Evolutionary conservation across 2,113 vertebrate species (phyloP), one percentile per base, ranked within the genome.

Genomic region (Trichechus manatus): DNA sequence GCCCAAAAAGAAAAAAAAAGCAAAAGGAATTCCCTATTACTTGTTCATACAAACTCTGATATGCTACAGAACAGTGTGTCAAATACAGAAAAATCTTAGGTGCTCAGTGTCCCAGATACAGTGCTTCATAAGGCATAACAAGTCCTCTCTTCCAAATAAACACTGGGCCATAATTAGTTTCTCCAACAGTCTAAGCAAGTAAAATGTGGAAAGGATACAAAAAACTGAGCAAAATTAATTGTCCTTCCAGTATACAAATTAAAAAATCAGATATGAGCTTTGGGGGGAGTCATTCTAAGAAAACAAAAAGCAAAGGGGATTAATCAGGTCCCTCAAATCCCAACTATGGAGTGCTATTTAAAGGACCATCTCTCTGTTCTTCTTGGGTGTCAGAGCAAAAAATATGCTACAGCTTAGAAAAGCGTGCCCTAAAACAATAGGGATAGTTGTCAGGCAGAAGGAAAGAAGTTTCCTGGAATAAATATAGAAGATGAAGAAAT

Each of bases 191-290:
- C 13, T 39, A 96, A 81, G n/a, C 27, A 79, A 20, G 27, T 36
- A 23, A 88, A 82, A 82, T 33, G 25, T 39, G 29, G 17, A 83
- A 87, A 96, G 7, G 13, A 97, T 95, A 88, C 19, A 44, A 93
- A 93, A 89, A 93, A 61, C 15, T 3, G 8, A 36, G 39, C 61
- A 53, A 89, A 92, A 89, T 70, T 79, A 80, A 78, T 27, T 87
- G 17, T 72, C 92, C 17, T 72, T 79, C 42, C 42, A 78, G 53
- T 39, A 68, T 22, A 78, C 29, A 88, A 94, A 89, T 66, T 70
- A n/a, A 63, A 44, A 89, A 56, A 3, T 47, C 80, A 80, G 15
- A 66, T 17, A 72, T 31, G 75, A 14, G 25, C 68, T 44, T 6
- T 44, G 3, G 19, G 20, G 7, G 59, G 59, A 56, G 4, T 66